phyloP scores from a whole-genome alignment of 1,140 invertebrate species.

The Hyles vespertilio region DNA sequence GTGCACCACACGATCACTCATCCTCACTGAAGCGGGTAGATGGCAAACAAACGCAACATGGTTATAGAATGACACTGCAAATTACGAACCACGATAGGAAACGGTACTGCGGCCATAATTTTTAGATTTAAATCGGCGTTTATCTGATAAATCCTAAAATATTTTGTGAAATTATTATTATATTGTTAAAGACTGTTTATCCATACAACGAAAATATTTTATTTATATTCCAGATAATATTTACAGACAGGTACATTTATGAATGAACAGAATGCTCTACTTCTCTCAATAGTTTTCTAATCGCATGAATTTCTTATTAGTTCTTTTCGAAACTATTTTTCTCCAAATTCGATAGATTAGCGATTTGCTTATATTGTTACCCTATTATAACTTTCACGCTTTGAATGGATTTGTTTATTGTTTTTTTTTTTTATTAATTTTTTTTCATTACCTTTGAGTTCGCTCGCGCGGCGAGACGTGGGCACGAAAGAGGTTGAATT shows the following conservation, averaged over 20 bases:
- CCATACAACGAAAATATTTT: too few species aligned
- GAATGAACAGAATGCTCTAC: too few species aligned
- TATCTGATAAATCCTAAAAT: too few species aligned
- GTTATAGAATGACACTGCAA: constrained; percentile 7
- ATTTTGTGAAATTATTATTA: too few species aligned
- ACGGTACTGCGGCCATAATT: too few species aligned
- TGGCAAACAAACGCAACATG: constrained; percentile 3
- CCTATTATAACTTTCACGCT: constrained; percentile 51
- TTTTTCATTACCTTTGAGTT: constrained; percentile 45
- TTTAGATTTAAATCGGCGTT: too few species aligned
- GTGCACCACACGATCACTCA: constrained; percentile 13
- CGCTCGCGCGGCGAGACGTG: constrained; percentile 44
- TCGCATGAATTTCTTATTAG: constrained; percentile 12
- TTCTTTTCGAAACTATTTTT: constrained; percentile 14
- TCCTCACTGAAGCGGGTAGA: constrained; percentile 16
- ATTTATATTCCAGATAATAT: too few species aligned
- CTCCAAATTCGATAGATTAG: constrained; percentile 14
- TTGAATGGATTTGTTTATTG: constrained; percentile 49
- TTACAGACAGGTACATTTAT: too few species aligned
- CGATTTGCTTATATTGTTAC: constrained; percentile 16
- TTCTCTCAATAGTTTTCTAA: not conserved
- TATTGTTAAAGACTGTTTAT: too few species aligned
- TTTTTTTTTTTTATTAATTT: constrained; percentile 41
- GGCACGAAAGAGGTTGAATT: constrained; percentile 22
- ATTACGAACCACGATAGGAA: too few species aligned